Evolutionary conservation across 1,140 invertebrate species (phyloP).

Genomic region (Archivesica marissinica): DNA sequence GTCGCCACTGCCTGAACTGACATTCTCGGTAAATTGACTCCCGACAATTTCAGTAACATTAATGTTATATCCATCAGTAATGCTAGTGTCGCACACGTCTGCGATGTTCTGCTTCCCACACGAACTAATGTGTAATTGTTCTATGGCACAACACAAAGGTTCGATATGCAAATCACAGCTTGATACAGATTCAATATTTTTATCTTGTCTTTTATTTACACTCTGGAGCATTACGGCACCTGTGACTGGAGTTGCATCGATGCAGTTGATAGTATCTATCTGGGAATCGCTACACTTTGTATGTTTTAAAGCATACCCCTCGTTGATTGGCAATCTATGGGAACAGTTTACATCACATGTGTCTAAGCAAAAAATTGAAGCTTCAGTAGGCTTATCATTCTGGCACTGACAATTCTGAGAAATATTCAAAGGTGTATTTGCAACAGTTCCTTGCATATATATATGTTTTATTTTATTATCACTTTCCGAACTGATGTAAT

Average conservation of each 20-base stretch:
- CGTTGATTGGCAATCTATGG: constrained; percentile 9
- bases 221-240: constrained; percentile 5
- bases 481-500: neutral
- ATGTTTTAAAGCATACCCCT: neutral
- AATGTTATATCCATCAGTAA: neutral
- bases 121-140: neutral
- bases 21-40: neutral
- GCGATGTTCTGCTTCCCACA: neutral
- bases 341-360: constrained; percentile 34
- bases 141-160: neutral
- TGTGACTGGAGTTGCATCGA: constrained; percentile 2
- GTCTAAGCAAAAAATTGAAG: constrained; percentile 3
- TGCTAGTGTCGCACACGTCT: neutral
- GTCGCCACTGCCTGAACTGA: neutral
- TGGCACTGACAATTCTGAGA: constrained; percentile 12
- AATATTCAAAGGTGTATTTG: neutral
- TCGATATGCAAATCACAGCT: constrained; percentile 1
- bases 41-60: neutral
- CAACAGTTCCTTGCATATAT: too few species aligned
- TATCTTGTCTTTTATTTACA: constrained; percentile 40
- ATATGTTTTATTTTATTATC: too few species aligned
- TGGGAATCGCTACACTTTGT: neutral
- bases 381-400: constrained; percentile 12
- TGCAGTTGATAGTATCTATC: constrained; percentile 12
- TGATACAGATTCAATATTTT: constrained; percentile 11